Evolutionary conservation across 92 coral and sea anemone genomes (phyloP), one percentile per base, ranked within the genome.

Genomic region (Heliopora coerulea): DNA sequence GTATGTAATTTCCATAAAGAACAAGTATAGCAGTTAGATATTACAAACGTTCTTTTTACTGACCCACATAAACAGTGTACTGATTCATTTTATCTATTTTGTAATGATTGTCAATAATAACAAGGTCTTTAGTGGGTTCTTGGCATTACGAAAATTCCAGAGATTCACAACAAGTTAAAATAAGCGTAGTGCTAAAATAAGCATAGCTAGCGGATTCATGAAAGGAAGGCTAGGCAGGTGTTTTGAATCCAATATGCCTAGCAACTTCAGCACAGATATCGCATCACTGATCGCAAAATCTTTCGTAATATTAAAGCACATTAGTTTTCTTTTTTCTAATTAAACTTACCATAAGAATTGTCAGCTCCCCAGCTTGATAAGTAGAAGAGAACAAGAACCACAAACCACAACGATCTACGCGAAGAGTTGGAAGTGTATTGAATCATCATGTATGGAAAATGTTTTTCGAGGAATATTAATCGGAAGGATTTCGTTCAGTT

Each of bases 331-430:
- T 30, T 11, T 15, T 46, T 1, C 21, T 8, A 42, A n/a, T 5
- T 0, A 21, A n/a, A 58, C 74, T 46, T 48, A 67, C 74, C 74
- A 49, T 67, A 49, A 44, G 74, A 44, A 23, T 67, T 67, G 30
- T 67, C 42, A 7, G 74, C 33, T 44, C 74, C 74, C 74, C 29
- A 67, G 49, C 40, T 26, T 14, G 74, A 67, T 14, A 67, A n/a
- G 20, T 54, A 32, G 11, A 67, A 48, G 11, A 67, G 25, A 20
- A 67, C 30, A 33, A 67, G 24, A 24, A 44, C 19, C 20, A 27
- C n/a, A 3, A 67, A 0, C 18, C 58, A 37, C 30, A 67, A 19
- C 10, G 49, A 56, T 24, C 33, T 67, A 34, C 40, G 25, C 44
- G 74, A 37, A 27, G 54, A 13, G 32, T 54, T 11, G 8, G 25